Evolutionary conservation across 2,113 vertebrate species (phyloP).

Genomic region (Ochotona curzoniae): DNA sequence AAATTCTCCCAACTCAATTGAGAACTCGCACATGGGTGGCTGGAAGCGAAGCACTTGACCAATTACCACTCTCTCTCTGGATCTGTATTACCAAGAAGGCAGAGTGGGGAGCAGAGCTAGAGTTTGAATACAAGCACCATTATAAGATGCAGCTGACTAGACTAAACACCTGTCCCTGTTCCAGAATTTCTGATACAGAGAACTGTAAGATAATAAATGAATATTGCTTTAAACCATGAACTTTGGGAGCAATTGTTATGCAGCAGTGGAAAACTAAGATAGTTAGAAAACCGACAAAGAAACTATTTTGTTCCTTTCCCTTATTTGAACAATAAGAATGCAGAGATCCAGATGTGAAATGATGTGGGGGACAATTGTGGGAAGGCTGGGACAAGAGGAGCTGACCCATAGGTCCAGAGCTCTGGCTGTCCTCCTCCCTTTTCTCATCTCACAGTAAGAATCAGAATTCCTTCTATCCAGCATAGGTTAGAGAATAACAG

Average conservation of each 20-base stretch:
- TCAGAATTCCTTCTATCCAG: background rate
- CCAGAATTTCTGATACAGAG: background rate
- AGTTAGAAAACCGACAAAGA: background rate
- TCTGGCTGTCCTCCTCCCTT: background rate
- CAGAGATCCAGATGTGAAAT: background rate
- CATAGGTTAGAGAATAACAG: background rate
- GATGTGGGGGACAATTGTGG: background rate
- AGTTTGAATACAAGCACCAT: too few relatives aligned
- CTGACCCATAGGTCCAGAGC: fast-evolving
- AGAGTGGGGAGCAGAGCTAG: too few relatives aligned
- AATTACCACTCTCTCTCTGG: too few relatives aligned
- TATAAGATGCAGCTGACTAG: too few relatives aligned
- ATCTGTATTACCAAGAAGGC: too few relatives aligned
- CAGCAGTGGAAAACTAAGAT: background rate
- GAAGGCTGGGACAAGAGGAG: background rate
- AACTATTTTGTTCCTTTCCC: background rate
- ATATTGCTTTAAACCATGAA: background rate
- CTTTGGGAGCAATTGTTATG: background rate
- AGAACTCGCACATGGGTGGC: too few relatives aligned
- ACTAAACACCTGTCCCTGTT: too few relatives aligned
- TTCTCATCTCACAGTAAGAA: background rate
- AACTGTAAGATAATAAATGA: background rate
- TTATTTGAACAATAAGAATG: constrained; percentile 21
- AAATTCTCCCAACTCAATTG: too few relatives aligned
- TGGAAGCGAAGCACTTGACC: too few relatives aligned